A percentile compares a stretch with the other conserved stretches of the same genome.
These are phyloP conservation scores for Lucilia sericata DNA, from an alignment of 1,140 invertebrate species.

Conservation along the genomic window DNA sequence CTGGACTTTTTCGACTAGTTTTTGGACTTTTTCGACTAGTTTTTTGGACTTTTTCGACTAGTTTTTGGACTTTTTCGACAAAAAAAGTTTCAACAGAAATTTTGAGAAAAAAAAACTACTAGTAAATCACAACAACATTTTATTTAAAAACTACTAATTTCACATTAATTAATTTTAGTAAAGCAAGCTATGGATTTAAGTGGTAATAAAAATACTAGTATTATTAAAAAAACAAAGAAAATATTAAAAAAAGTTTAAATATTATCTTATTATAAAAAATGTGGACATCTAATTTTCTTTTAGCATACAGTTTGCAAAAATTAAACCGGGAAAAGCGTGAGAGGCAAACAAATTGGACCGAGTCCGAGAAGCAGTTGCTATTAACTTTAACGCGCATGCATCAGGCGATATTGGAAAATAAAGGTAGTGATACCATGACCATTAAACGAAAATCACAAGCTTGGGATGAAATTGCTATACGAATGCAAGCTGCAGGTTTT, in stretches of 20 bases:
- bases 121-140: background rate
- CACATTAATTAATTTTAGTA: background rate
- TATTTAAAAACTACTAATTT: background rate
- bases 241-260: background rate
- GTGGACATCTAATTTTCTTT: slow-evolving; percentile 13
- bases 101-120: background rate
- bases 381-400: slow-evolving; percentile 20
- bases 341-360: slow-evolving; percentile 47
- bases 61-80: too few relatives aligned
- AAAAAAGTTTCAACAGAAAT: background rate
- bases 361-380: slow-evolving; percentile 45
- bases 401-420: slow-evolving; percentile 41
- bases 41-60: too few relatives aligned
- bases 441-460: slow-evolving; percentile 45
- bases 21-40: too few relatives aligned
- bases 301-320: background rate
- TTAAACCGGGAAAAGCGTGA: slow-evolving; percentile 42
- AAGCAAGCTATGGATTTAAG: slow-evolving; percentile 22
- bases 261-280: background rate
- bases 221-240: background rate
- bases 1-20: too few relatives aligned
- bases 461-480: slow-evolving; percentile 39
- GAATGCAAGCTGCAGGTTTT: slow-evolving; percentile 40
- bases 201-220: background rate
- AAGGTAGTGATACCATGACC: slow-evolving; percentile 42